A percentile compares a stretch with the other conserved stretches of the same genome.
phyloP scores from a whole-genome alignment of 2,113 vertebrate species.

The Austrofundulus limnaeus region DNA sequence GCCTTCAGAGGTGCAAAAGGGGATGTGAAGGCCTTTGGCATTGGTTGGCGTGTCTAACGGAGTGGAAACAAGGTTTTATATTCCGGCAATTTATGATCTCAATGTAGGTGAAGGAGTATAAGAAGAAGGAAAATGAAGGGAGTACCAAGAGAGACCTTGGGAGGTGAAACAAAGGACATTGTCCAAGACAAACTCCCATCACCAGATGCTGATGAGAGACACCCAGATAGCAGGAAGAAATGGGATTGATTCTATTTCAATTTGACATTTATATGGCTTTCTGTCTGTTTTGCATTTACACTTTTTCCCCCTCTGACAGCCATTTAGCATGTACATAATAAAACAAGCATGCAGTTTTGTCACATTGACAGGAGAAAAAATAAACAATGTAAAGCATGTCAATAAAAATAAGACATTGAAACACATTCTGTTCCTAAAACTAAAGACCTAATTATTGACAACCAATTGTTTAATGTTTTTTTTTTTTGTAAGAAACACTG shows the following conservation, averaged over 20 bases:
- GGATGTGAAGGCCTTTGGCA: slow-evolving; percentile 71
- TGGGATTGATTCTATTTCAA: slow-evolving; percentile 50
- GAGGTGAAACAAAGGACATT: slow-evolving; percentile 73
- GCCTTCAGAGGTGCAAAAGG: slow-evolving; percentile 62
- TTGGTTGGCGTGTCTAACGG: slow-evolving; percentile 70
- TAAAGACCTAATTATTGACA: not conserved
- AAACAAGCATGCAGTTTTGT: slow-evolving; percentile 15
- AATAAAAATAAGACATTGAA: not conserved
- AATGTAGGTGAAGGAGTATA: slow-evolving; percentile 43
- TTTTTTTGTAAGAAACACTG: not conserved
- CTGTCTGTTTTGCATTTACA: slow-evolving; percentile 26
- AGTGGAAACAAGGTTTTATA: slow-evolving; percentile 78
- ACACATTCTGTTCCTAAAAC: not conserved
- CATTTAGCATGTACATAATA: slow-evolving; percentile 17
- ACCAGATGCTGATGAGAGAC: slow-evolving; percentile 66
- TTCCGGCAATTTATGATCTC: slow-evolving; percentile 78
- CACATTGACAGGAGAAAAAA: slow-evolving; percentile 26
- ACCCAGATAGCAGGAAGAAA: slow-evolving; percentile 60
- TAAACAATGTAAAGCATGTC: slow-evolving; percentile 5
- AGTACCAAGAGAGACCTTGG: slow-evolving; percentile 64
- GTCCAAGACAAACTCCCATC: slow-evolving; percentile 72
- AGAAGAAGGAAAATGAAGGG: slow-evolving; percentile 43
- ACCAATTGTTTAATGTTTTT: not conserved
- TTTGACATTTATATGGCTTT: slow-evolving; percentile 45
- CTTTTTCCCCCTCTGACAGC: slow-evolving; percentile 19